Conservation (phyloP, 2,113 vertebrate genomes). For the Catharus fuscescens region DNA sequence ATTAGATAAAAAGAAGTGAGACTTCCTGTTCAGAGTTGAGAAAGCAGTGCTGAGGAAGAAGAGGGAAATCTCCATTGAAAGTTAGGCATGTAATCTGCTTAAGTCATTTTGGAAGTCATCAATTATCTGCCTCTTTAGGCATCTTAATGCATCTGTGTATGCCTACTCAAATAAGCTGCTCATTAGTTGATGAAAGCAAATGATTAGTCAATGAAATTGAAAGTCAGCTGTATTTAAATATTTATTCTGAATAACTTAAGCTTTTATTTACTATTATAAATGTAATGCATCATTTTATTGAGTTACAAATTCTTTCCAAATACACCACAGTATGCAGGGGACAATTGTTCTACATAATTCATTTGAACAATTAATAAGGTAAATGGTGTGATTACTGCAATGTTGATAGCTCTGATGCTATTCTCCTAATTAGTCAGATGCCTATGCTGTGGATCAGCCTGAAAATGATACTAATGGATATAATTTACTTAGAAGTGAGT, state of each 20-base stretch:
- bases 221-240: not conserved
- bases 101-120: conserved; percentile 19
- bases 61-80: not conserved
- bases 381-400: not conserved
- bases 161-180: not conserved
- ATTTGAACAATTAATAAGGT: not conserved
- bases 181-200: not conserved
- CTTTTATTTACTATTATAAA: not conserved
- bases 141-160: not conserved
- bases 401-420: not conserved
- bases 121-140: not conserved
- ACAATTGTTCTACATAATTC: not conserved
- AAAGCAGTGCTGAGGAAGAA: not conserved
- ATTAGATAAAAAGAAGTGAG: not conserved
- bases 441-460: not conserved
- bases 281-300: not conserved
- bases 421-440: not conserved
- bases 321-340: fast-evolving
- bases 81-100: conserved; percentile 8
- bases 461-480: not conserved
- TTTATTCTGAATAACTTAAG: not conserved
- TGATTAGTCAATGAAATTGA: not conserved
- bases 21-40: not conserved
- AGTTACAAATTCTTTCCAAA: not conserved
- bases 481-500: too few species aligned